Percentiles rank a stretch among this genome's conserved stretches.
phyloP scores from a whole-genome alignment of 2,113 vertebrate species.

The Ceyx cyanopectus region DNA sequence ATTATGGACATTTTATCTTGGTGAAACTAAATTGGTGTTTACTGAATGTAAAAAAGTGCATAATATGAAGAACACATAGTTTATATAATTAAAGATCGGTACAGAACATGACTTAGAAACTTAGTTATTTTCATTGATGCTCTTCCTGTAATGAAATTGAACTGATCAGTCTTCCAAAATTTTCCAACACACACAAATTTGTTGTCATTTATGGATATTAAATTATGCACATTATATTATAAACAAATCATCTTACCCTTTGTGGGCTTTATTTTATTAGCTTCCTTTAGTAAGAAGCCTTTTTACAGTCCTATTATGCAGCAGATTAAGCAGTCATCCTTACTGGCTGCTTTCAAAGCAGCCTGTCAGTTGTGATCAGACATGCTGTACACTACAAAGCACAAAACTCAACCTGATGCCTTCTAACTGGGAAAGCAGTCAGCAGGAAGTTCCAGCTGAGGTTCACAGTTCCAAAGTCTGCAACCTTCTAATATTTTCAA shows the following conservation, averaged over 20 bases:
- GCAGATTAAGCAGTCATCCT: slow-evolving; percentile 62
- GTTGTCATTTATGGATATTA: slow-evolving; percentile 51
- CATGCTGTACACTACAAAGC: slow-evolving; percentile 5
- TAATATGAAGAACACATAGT: not conserved
- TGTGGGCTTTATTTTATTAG: slow-evolving; percentile 37
- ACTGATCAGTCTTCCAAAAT: not conserved
- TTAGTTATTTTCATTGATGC: not conserved
- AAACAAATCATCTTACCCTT: slow-evolving; percentile 31
- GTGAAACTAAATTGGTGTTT: not conserved
- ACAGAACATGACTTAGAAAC: not conserved
- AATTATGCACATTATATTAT: slow-evolving; percentile 33
- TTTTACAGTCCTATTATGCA: slow-evolving; percentile 43
- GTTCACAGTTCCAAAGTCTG: slow-evolving; percentile 59
- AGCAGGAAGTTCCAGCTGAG: slow-evolving; percentile 75
- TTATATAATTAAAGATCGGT: not conserved
- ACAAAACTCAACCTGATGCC: slow-evolving; percentile 68
- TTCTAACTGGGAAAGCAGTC: slow-evolving; percentile 1
- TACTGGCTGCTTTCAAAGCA: slow-evolving; percentile 65
- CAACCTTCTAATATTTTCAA: slow-evolving; percentile 68
- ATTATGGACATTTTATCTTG: not conserved
- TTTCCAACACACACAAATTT: not conserved
- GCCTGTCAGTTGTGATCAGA: slow-evolving; percentile 78
- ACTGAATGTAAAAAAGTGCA: not conserved
- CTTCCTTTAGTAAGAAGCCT: slow-evolving; percentile 37
- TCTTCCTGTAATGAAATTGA: not conserved